Conservation (phyloP, 37 sponge, comb jelly and placozoan species). For the Mnemiopsis leidyi region DNA sequence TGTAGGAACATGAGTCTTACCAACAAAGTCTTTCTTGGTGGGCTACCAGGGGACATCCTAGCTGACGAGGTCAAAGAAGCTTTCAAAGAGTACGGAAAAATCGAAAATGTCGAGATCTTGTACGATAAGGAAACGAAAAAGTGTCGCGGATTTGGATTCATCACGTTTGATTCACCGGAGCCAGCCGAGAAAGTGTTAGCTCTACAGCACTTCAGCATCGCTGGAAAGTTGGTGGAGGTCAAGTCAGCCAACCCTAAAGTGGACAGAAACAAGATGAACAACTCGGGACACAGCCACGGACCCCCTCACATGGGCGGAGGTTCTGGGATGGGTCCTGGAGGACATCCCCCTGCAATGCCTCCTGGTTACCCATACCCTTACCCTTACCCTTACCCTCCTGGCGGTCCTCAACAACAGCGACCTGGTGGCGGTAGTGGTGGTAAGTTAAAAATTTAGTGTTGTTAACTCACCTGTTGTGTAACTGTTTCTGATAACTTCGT, state of each 20-base stretch:
- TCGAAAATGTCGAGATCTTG: conserved; percentile 54
- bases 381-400: conserved; percentile 61
- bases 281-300: neutral
- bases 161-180: conserved; percentile 37
- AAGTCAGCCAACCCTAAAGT: conserved; percentile 59
- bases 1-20: conserved; percentile 41
- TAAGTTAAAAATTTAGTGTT: too few species aligned
- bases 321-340: neutral
- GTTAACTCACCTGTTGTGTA: too few species aligned
- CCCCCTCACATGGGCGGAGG: neutral
- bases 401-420: conserved; percentile 36
- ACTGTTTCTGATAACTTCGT: too few species aligned
- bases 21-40: conserved; percentile 60
- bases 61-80: conserved; percentile 65
- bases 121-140: conserved; percentile 64
- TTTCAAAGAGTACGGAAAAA: conserved; percentile 63
- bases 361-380: conserved; percentile 65
- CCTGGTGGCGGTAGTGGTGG: conserved; percentile 17
- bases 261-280: conserved; percentile 32
- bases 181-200: conserved; percentile 58
- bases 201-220: conserved; percentile 60
- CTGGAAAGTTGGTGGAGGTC: conserved; percentile 52
- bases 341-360: conserved; percentile 23
- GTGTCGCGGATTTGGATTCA: conserved; percentile 62
- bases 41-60: conserved; percentile 36